Base-by-base conservation (phyloP, 2,888 invertebrate genomes). In the Brachypterus glaber region DNA sequence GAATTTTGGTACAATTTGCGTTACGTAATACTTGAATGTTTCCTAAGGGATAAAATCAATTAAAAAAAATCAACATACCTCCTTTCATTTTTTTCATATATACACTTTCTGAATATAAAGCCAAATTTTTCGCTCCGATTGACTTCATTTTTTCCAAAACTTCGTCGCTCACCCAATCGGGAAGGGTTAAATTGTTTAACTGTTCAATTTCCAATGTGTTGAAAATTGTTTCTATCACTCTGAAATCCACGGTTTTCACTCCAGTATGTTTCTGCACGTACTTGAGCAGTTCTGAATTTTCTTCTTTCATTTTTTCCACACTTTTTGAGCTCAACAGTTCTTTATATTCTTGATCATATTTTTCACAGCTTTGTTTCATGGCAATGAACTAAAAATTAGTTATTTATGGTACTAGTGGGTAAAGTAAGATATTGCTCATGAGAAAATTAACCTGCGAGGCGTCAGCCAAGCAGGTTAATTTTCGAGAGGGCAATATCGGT, bases 191-290 rank as follows among this genome's bases (percentile, higher is more conserved):
- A 7, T 79, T 79, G 41, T 82, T 74, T 34, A 73, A 63, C 35
- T 73, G 66, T 62, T 80, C 75, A 8, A 82, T 74, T 55, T 76
- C 72, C 4, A 87, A 62, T 0, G 78, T 81, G 54, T 80, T 81
- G 55, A 78, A 87, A 7, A 88, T 60, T 33, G 73, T 73, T 59
- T 87, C 86, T 2, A 84, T 74, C 17, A 76, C 72, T n/a, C 77
- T 59, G 3, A 85, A 70, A 45, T 70, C 78, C 4, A 63, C 60
- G 9, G 79, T 67, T 41, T 64, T 62, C 57, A 71, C 50, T 1
- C 79, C 79, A 1, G 77, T 70, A 30, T 73, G 56, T 38, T 68
- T 54, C 1, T 74, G 72, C 27, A 88, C 59, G 49, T 77, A 71
- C 27, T 73, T 66, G 55, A 77, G 83, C 17, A 87, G 63, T 30